Evolutionary conservation across 2,888 invertebrate species (phyloP).

Genomic region (Caenorhabditis angaria): DNA sequence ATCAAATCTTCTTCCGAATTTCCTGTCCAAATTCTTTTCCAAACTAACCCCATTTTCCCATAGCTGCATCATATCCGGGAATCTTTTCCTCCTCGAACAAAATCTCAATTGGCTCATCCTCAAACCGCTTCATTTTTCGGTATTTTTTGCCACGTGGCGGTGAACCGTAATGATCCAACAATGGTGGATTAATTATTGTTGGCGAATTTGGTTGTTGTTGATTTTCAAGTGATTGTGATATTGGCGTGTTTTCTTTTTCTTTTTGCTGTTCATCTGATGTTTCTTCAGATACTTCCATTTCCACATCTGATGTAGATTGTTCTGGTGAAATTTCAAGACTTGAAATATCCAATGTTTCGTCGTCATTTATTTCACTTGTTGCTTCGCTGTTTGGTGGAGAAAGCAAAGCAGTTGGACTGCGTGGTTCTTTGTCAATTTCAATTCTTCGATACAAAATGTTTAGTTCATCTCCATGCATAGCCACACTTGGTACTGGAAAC

Average conservation of each 20-base stretch:
- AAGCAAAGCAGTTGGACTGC: neutral
- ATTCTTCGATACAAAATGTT: neutral
- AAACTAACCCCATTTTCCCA: neutral
- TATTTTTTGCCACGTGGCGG: neutral
- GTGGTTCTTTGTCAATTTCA: neutral
- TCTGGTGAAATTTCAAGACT: too few relatives aligned
- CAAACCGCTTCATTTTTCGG: neutral
- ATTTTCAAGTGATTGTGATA: too few relatives aligned
- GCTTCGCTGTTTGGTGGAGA: slow-evolving; percentile 3
- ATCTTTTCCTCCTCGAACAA: neutral
- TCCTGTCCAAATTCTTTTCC: neutral
- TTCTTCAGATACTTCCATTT: too few relatives aligned
- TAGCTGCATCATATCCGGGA: neutral
- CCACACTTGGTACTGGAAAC: slow-evolving; percentile 27
- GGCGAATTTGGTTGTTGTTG: too few relatives aligned
- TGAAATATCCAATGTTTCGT: too few relatives aligned
- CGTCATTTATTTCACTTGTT: too few relatives aligned
- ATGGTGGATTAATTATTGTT: too few relatives aligned
- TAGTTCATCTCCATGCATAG: slow-evolving; percentile 29
- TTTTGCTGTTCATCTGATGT: too few relatives aligned
- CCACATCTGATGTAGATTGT: too few relatives aligned
- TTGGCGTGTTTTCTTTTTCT: too few relatives aligned
- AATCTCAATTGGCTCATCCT: neutral
- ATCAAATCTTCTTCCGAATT: too few relatives aligned
- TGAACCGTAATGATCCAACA: too few relatives aligned